phyloP scores from a whole-genome alignment of 2,888 invertebrate genomes.

The Lamellibrachia satsuma region DNA sequence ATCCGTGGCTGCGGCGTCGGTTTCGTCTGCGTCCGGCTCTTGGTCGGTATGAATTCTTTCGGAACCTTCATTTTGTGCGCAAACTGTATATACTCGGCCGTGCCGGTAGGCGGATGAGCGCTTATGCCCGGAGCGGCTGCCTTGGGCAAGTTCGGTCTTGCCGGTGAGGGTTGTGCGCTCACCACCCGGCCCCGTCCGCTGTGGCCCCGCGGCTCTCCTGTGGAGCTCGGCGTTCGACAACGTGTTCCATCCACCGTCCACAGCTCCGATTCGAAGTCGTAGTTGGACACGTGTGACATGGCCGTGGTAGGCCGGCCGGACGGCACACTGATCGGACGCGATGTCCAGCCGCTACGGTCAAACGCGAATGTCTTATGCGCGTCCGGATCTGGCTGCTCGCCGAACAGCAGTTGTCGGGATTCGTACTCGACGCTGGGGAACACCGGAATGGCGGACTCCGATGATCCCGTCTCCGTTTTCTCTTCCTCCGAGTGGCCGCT shows the following conservation, averaged over 20 bases:
- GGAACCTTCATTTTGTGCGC: neutral
- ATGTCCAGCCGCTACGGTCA: neutral
- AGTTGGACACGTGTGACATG: neutral
- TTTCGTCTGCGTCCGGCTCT: neutral
- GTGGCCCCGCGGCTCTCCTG: neutral
- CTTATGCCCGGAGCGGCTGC: neutral
- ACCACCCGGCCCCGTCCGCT: neutral
- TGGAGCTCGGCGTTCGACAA: neutral
- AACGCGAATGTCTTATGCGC: neutral
- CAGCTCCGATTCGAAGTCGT: slow-evolving; percentile 5
- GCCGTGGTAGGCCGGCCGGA: neutral
- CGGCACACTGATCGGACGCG: slow-evolving; percentile 1
- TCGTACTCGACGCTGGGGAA: neutral
- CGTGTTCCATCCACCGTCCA: neutral
- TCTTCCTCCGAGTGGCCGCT: neutral
- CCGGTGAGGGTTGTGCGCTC: neutral
- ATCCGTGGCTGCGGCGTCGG: neutral
- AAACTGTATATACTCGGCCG: neutral
- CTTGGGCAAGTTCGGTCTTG: neutral
- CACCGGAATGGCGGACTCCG: neutral
- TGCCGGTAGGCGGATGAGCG: neutral
- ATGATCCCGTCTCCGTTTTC: neutral
- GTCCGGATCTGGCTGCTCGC: neutral
- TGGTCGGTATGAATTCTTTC: neutral
- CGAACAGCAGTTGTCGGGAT: neutral